These are phyloP conservation scores for Siphamia tubifer DNA, from an alignment of 2,113 vertebrate genomes.

Conservation along the genomic window DNA sequence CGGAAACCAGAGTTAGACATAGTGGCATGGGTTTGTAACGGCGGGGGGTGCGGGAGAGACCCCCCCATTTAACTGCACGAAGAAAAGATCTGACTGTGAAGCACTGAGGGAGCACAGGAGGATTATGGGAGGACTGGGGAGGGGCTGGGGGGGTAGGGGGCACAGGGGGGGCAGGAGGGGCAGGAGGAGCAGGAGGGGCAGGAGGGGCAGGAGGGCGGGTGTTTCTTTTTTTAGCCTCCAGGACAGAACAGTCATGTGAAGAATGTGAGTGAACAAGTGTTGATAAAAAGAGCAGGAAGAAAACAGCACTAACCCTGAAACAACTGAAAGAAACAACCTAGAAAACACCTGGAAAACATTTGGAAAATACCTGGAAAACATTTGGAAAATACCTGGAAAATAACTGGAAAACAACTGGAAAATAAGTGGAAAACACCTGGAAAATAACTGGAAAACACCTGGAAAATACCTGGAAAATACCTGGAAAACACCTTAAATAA, in stretches of 20 bases:
- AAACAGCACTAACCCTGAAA: too few species aligned
- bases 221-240: conserved; percentile 86
- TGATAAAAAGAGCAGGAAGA: too few species aligned
- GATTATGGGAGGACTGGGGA: conserved; percentile 14
- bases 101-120: conserved; percentile 7
- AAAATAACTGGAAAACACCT: too few species aligned
- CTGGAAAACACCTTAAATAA: too few species aligned
- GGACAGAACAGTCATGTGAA: conserved; percentile 82
- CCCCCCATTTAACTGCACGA: conserved; percentile 75
- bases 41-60: conserved; percentile 63
- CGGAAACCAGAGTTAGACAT: conserved; percentile 84
- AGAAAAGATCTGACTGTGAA: neutral
- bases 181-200: conserved; percentile 15
- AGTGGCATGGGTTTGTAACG: conserved; percentile 56
- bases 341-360: too few species aligned
- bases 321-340: too few species aligned
- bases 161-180: conserved; percentile 5
- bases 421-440: too few species aligned
- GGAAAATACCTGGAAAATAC: too few species aligned
- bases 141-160: conserved; percentile 15
- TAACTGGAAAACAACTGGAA: too few species aligned
- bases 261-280: too few species aligned
- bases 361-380: too few species aligned
- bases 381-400: too few species aligned
- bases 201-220: neutral